Base-by-base conservation (phyloP, 2,113 vertebrate species). In the Odontophorus gujanensis region DNA sequence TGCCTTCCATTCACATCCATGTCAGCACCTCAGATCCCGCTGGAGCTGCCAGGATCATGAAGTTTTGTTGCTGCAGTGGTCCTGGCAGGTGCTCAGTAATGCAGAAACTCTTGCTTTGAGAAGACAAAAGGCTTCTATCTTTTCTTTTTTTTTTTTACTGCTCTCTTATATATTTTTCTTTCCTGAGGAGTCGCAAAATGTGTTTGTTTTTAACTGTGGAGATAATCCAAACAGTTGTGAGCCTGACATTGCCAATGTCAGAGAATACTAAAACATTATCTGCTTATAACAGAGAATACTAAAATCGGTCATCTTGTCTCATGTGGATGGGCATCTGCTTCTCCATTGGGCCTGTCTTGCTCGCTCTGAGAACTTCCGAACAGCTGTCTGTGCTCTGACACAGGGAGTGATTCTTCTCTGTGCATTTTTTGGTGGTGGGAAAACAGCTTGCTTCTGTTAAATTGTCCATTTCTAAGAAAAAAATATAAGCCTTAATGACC, bases 221-320 rank as follows among this genome's bases (percentile, higher is more conserved):
- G 43, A 34, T 40, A 32, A 61, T 89, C 77, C 77, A 92, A 89
- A 59, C 19, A 59, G 15, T 89, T 79, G n/a, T 36, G 45, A 78
- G 57, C 40, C 55, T 79, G 40, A 59, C 75, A 43, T 50, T 65
- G 73, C 67, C 75, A 18, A 45, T 71, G 79, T 48, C 43, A 75
- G 62, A 83, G 42, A 75, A 75, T 47, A 63, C 61, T 74, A 86
- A 82, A 80, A 80, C n/a, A n/a, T n/a, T n/a, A n/a, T n/a, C n/a
- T n/a, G 79, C 55, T 74, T 89, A 36, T 48, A 65, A 79, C 43
- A 75, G 62, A 83, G 42, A 75, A 75, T 47, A 63, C 61, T 74
- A 86, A 82, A 80, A 80, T 80, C 38, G 92, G 50, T 61, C 14
- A 32, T 57, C 90, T 75, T 87, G 40, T 80, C 58, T 92, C 36